phyloP scores from a whole-genome alignment of 2,888 invertebrate genomes.

The Cheilosia soror region DNA sequence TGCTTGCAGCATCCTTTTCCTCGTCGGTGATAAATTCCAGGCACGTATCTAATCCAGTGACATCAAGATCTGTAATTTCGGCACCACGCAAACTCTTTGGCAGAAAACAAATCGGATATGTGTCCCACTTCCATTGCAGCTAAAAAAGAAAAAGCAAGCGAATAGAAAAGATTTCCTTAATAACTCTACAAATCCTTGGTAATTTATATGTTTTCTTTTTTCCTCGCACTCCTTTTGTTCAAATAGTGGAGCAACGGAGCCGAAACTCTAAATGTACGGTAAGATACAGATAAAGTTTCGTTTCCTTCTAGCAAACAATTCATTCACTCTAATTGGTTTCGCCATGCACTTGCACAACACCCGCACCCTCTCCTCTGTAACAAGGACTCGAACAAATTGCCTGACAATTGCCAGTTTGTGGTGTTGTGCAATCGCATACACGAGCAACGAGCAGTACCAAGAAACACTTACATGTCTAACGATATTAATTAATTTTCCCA shows the following conservation, averaged over 20 bases:
- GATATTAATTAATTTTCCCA: constrained; percentile 83
- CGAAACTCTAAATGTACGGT: not conserved
- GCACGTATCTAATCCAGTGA: constrained; percentile 82
- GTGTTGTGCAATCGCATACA: constrained; percentile 13
- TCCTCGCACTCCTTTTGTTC: not conserved
- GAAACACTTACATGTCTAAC: constrained; percentile 82
- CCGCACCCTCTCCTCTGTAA: not conserved
- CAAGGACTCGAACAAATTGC: constrained; percentile 31
- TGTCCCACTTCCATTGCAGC: constrained; percentile 83
- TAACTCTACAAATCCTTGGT: constrained; percentile 41
- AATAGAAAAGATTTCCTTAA: constrained; percentile 44
- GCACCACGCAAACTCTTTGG: constrained; percentile 83
- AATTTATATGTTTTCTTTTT: constrained; percentile 27
- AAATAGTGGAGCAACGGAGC: not conserved
- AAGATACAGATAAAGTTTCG: constrained; percentile 6
- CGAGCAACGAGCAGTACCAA: not conserved
- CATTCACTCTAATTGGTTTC: constrained; percentile 56
- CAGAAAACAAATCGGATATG: constrained; percentile 83
- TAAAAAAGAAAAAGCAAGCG: constrained; percentile 61
- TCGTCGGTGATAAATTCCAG: constrained; percentile 84
- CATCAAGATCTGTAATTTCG: constrained; percentile 83
- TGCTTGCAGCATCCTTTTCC: constrained; percentile 85
- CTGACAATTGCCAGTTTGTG: constrained; percentile 48
- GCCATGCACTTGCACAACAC: constrained; percentile 37
- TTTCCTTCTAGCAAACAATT: constrained; percentile 49